phyloP scores from a whole-genome alignment of 2,888 invertebrate species.

The Drosophila mimica region DNA sequence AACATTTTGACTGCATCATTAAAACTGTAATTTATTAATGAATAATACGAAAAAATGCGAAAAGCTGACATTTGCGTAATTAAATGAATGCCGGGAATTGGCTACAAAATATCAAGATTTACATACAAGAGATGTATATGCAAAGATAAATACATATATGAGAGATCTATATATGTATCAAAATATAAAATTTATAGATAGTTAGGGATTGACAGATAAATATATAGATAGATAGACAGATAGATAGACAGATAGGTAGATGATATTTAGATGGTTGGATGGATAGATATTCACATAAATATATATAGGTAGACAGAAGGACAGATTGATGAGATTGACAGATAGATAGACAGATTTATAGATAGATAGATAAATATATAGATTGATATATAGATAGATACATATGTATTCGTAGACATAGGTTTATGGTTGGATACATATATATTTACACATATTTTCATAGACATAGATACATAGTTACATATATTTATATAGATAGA shows the following conservation, averaged over 20 bases:
- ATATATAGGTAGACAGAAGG: no score
- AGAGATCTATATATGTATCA: background rate
- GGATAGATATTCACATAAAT: no score
- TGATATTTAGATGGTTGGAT: background rate
- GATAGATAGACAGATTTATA: background rate
- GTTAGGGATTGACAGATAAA: background rate
- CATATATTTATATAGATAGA: background rate
- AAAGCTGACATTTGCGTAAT: constrained; percentile 20
- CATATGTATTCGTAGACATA: background rate
- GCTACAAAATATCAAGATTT: constrained; percentile 12
- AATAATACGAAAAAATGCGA: constrained; percentile 11
- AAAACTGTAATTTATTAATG: constrained; percentile 29
- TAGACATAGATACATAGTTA: background rate
- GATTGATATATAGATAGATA: rapidly evolving
- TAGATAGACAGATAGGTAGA: background rate
- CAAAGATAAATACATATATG: background rate
- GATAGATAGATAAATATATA: background rate
- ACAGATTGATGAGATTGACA: background rate
- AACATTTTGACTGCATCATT: constrained; percentile 17
- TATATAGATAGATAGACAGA: background rate
- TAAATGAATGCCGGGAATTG: background rate
- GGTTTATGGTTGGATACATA: background rate
- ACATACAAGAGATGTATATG: constrained; percentile 1
- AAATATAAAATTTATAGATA: background rate
- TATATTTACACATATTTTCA: background rate